phyloP scores from a whole-genome alignment of 2,888 invertebrate species.

The Cataglyphis livida region DNA sequence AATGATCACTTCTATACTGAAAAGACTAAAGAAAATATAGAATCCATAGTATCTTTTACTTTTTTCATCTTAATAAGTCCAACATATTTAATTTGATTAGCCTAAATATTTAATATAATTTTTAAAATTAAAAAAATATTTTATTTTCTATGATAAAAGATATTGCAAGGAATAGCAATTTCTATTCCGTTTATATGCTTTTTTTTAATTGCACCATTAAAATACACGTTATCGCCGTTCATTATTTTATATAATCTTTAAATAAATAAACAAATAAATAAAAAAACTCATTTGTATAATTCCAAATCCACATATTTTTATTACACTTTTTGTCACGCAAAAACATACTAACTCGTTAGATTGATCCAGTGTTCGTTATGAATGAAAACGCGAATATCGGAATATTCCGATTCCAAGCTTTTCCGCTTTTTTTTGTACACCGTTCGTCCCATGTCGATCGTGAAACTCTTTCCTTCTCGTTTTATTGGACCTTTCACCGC shows the following conservation, averaged over 20 bases:
- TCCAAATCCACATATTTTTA: background rate
- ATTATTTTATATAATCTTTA: background rate
- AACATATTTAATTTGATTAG: background rate
- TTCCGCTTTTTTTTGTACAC: background rate
- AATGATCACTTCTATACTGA: background rate
- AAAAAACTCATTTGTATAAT: background rate
- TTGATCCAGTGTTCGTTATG: background rate
- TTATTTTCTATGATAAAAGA: background rate
- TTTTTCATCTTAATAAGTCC: background rate
- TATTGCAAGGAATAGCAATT: background rate
- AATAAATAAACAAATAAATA: slow-evolving; percentile 4
- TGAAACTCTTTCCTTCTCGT: slow-evolving; percentile 19
- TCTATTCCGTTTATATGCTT: background rate
- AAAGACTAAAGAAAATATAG: background rate
- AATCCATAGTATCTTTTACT: background rate
- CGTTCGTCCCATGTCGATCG: background rate
- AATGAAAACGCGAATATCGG: slow-evolving; percentile 30
- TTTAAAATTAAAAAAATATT: background rate
- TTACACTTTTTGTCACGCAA: background rate
- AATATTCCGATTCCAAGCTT: slow-evolving; percentile 1
- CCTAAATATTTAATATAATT: background rate
- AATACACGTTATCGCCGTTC: background rate
- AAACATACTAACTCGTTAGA: background rate
- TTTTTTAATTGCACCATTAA: background rate
- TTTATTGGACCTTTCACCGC: slow-evolving; percentile 67